Percentiles rank a stretch among this genome's conserved stretches.
phyloP scores from a whole-genome alignment of 2,888 invertebrate species.

The Macropis europaea region DNA sequence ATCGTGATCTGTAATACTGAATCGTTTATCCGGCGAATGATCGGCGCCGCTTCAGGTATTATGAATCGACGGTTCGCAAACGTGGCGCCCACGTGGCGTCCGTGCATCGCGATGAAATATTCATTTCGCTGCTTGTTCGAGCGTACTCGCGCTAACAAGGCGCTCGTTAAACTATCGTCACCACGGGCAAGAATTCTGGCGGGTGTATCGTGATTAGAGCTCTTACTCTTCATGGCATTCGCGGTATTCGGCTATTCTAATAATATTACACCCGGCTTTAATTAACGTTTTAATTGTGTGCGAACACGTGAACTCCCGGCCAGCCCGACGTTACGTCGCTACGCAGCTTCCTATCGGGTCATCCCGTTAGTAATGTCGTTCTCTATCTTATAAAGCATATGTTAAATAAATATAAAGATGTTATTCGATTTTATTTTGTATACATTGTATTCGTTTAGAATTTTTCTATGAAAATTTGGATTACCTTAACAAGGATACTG shows the following conservation, averaged over 20 bases:
- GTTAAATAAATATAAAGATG: no score
- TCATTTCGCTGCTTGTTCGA: conserved; percentile 60
- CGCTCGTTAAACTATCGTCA: conserved; percentile 60
- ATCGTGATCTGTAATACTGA: conserved; percentile 5
- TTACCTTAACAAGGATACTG: no score
- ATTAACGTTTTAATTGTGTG: conserved; percentile 51
- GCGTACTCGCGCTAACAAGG: conserved; percentile 57
- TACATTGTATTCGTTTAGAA: no score
- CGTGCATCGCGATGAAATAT: conserved; percentile 55
- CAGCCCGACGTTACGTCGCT: neutral
- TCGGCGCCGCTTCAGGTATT: conserved; percentile 40
- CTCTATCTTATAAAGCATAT: no score
- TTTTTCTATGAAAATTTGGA: no score
- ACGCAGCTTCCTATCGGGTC: no score
- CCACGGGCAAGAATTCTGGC: conserved; percentile 37
- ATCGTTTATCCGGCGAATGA: conserved; percentile 25
- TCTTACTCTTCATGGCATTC: conserved; percentile 38
- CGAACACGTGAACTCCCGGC: conserved; percentile 18
- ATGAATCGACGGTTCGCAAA: conserved; percentile 41
- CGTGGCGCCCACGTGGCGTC: conserved; percentile 55
- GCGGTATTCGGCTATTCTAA: conserved; percentile 45
- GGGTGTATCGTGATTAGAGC: conserved; percentile 47
- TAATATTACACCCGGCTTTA: conserved; percentile 36
- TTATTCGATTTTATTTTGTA: no score
- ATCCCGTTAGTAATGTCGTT: no score